A percentile compares a stretch with the other conserved stretches of the same genome.
Evolutionary conservation across 1,140 invertebrate genomes (phyloP).

Genomic region (Ceratina japonica): DNA sequence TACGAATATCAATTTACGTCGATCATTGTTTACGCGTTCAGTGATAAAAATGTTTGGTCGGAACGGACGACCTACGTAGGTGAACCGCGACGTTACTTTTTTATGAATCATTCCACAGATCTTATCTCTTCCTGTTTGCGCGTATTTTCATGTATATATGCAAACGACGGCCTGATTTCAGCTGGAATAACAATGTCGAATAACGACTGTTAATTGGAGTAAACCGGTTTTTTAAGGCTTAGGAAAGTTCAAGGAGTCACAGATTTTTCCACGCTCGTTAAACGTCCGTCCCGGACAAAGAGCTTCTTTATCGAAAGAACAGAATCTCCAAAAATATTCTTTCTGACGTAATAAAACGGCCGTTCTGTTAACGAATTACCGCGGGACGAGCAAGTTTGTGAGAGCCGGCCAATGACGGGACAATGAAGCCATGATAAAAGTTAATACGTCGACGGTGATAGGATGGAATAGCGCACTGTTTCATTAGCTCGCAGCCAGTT

Average conservation of each 20-base stretch:
- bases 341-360: too few relatives aligned
- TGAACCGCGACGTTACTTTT: background rate
- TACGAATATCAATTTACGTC: too few relatives aligned
- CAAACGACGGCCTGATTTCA: background rate
- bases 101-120: background rate
- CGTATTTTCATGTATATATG: background rate
- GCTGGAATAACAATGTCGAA: background rate
- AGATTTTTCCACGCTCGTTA: slow-evolving; percentile 7
- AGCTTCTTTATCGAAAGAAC: too few relatives aligned
- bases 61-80: too few relatives aligned
- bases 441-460: slow-evolving; percentile 7
- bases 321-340: too few relatives aligned
- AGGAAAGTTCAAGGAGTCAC: slow-evolving; percentile 11
- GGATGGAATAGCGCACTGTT: slow-evolving; percentile 46
- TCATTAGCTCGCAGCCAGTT: slow-evolving; percentile 36
- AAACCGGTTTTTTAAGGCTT: background rate
- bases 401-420: too few relatives aligned
- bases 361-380: too few relatives aligned
- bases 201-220: background rate
- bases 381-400: background rate
- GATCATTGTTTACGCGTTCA: background rate
- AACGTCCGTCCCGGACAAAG: too few relatives aligned
- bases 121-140: slow-evolving; percentile 4
- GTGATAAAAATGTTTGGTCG: background rate
- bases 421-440: background rate